Evolutionary conservation across 1,140 invertebrate species (phyloP).

Genomic region (Glossosoma conforme): DNA sequence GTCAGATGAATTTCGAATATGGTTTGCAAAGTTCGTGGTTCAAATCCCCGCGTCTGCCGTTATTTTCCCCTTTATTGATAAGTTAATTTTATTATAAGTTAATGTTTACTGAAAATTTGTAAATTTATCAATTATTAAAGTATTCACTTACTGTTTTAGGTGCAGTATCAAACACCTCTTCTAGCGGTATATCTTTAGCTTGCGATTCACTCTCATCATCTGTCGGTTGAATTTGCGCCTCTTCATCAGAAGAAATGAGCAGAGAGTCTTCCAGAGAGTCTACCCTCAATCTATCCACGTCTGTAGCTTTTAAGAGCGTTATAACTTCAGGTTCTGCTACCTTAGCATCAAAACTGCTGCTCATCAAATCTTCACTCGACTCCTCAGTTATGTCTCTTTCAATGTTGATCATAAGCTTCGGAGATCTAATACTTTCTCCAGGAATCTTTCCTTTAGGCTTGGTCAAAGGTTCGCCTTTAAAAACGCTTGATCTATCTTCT

Average conservation of each 20-base stretch:
- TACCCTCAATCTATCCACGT: slow-evolving; percentile 19
- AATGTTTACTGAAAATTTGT: too few species aligned
- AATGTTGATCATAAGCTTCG: slow-evolving; percentile 27
- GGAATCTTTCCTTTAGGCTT: slow-evolving; percentile 2
- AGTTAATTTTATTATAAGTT: too few species aligned
- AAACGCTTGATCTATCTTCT: slow-evolving; percentile 15
- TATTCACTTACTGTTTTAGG: slow-evolving; percentile 21
- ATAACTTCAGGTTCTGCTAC: slow-evolving; percentile 19
- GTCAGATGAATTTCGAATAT: too few species aligned
- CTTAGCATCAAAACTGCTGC: slow-evolving; percentile 18
- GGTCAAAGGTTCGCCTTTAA: neutral
- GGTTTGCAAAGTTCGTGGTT: too few species aligned
- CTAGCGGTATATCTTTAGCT: slow-evolving; percentile 21
- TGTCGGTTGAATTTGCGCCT: slow-evolving; percentile 27
- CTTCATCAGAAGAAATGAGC: slow-evolving; percentile 30
- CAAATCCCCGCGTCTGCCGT: too few species aligned
- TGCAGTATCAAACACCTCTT: slow-evolving; percentile 7
- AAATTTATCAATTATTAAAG: too few species aligned
- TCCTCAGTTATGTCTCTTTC: slow-evolving; percentile 18
- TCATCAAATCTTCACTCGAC: slow-evolving; percentile 2
- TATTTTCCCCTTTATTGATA: too few species aligned
- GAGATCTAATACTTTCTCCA: slow-evolving; percentile 20
- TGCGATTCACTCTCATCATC: slow-evolving; percentile 29
- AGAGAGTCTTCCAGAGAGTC: slow-evolving; percentile 29
- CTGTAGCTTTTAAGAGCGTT: slow-evolving; percentile 13